A percentile compares a stretch with the other conserved stretches of the same genome.
These are phyloP conservation scores for Megalops atlanticus DNA, from an alignment of 2,113 vertebrate genomes.

Conservation along the genomic window DNA sequence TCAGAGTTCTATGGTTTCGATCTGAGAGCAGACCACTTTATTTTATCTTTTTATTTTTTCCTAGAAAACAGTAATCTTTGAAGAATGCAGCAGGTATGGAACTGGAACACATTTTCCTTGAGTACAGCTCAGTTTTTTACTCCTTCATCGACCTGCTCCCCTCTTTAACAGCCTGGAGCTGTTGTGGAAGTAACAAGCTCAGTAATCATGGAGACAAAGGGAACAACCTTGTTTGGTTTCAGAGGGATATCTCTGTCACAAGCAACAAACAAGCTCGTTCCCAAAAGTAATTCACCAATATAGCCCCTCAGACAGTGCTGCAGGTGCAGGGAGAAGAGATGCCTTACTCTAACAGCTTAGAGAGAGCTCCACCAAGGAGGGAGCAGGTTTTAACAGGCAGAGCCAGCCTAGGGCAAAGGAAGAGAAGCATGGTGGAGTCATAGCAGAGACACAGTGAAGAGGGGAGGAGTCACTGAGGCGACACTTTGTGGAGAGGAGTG, in stretches of 20 bases:
- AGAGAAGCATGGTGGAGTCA: no score
- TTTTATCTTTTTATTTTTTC: neutral
- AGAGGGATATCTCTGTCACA: neutral
- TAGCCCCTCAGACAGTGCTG: neutral
- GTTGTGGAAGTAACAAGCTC: conserved; percentile 1
- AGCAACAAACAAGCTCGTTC: neutral
- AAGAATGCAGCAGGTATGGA: neutral
- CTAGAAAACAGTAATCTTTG: neutral
- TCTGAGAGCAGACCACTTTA: no score
- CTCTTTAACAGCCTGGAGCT: conserved; percentile 14
- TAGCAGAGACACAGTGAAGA: neutral
- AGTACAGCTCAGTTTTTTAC: neutral
- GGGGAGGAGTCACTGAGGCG: neutral
- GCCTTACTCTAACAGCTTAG: neutral
- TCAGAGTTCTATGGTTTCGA: neutral
- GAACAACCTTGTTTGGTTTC: neutral
- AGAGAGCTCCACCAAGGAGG: neutral
- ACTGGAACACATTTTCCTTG: conserved; percentile 7
- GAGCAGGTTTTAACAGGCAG: conserved; percentile 14
- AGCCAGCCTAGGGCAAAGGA: no score
- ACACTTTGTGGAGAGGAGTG: neutral
- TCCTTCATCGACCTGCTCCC: neutral
- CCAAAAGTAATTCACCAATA: neutral
- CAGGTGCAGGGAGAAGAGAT: neutral
- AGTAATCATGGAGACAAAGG: conserved; percentile 11